Conservation (phyloP, 2,888 invertebrate species). For the Epistrophe eligans region DNA sequence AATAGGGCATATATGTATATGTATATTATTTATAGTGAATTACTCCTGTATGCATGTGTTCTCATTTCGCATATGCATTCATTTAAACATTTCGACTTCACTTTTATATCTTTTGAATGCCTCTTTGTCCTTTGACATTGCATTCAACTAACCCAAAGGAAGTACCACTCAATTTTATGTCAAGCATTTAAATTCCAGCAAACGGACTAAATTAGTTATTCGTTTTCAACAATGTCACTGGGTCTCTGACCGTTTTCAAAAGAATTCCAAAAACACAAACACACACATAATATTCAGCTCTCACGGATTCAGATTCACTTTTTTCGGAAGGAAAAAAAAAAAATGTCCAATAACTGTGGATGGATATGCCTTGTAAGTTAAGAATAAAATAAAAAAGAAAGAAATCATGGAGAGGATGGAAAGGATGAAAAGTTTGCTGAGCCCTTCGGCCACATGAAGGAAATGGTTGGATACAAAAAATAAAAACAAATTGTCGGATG, state of each 20-base stretch:
- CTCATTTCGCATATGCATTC: slow-evolving; percentile 8
- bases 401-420: slow-evolving; percentile 48
- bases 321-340: background rate
- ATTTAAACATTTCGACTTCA: slow-evolving; percentile 30
- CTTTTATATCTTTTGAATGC: slow-evolving; percentile 23
- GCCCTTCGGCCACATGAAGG: slow-evolving; percentile 19
- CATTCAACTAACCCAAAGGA: slow-evolving; percentile 24
- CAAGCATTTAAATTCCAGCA: slow-evolving; percentile 57
- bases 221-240: slow-evolving; percentile 54
- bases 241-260: slow-evolving; percentile 41
- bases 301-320: background rate
- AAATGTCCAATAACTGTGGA: slow-evolving; percentile 34
- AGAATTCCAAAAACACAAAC: slow-evolving; percentile 14
- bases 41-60: background rate
- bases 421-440: slow-evolving; percentile 24
- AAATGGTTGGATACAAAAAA: slow-evolving; percentile 31
- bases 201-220: slow-evolving; percentile 67
- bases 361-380: slow-evolving; percentile 50
- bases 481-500: slow-evolving; percentile 55
- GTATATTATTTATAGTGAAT: background rate
- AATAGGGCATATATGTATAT: no score
- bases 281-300: slow-evolving; percentile 2
- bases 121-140: slow-evolving; percentile 5
- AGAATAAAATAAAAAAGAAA: slow-evolving; percentile 50
- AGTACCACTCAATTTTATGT: slow-evolving; percentile 31